Evolutionary conservation across 2,888 invertebrate genomes (phyloP).

Genomic region (Girardia tigrina): DNA sequence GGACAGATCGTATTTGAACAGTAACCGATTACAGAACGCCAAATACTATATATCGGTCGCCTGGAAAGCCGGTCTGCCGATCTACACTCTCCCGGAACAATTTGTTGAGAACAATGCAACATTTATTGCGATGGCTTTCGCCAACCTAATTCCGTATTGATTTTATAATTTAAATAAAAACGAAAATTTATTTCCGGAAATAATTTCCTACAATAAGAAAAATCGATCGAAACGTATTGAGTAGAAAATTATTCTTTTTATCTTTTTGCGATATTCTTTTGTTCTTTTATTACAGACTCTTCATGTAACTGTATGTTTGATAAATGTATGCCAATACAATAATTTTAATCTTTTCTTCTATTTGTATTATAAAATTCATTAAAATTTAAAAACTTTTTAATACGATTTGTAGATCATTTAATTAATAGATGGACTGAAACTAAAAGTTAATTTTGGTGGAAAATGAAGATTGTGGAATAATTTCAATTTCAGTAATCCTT

Average conservation of each 20-base stretch:
- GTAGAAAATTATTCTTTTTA: background rate
- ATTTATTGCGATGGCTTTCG: slow-evolving; percentile 7
- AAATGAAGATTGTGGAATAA: too few species aligned
- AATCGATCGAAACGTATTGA: background rate
- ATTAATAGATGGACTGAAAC: too few species aligned
- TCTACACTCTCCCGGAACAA: background rate
- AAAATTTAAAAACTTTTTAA: background rate
- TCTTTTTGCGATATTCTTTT: background rate
- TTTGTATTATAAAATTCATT: background rate
- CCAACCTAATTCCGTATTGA: background rate
- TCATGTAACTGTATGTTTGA: slow-evolving; percentile 23
- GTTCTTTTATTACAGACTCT: background rate
- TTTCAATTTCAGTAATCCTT: too few species aligned
- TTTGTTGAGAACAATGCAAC: slow-evolving; percentile 2
- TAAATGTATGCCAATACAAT: background rate
- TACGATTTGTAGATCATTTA: too few species aligned
- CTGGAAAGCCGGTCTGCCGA: slow-evolving; percentile 12
- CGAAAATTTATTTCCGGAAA: background rate
- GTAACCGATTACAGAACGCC: background rate
- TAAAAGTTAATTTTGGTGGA: too few species aligned
- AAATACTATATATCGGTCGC: background rate
- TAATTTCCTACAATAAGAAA: background rate
- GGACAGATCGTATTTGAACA: background rate
- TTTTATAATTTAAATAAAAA: background rate
- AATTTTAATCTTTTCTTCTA: slow-evolving; percentile 21